Percentiles rank a stretch among this genome's conserved stretches.
These are phyloP conservation scores for Cyphomyrus discorhynchus DNA, from an alignment of 2,113 vertebrate genomes.

Conservation along the genomic window DNA sequence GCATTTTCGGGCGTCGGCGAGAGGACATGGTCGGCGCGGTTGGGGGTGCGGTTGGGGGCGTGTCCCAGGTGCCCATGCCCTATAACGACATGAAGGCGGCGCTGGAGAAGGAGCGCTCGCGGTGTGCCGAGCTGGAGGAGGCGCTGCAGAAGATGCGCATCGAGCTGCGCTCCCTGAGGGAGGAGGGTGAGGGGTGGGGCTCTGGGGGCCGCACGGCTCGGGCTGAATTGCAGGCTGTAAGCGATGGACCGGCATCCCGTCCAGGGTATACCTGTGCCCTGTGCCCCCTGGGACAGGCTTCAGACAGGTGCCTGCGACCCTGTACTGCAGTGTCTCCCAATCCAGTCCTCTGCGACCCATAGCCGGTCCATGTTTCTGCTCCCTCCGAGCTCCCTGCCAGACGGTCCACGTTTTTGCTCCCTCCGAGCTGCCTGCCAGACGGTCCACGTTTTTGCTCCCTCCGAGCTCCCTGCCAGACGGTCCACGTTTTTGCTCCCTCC, in stretches of 20 bases:
- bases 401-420: too few relatives aligned
- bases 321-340: not conserved
- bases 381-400: too few relatives aligned
- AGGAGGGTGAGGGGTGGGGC: constrained; percentile 72
- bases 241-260: not conserved
- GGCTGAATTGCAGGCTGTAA: too few relatives aligned
- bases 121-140: constrained; percentile 90
- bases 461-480: too few relatives aligned
- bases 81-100: constrained; percentile 95
- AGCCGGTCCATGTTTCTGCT: not conserved
- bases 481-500: too few relatives aligned
- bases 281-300: not conserved
- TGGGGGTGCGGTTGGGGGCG: too few relatives aligned
- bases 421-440: too few relatives aligned
- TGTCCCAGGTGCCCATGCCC: constrained; percentile 81
- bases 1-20: constrained; percentile 91
- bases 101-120: constrained; percentile 91
- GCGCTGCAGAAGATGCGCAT: constrained; percentile 96
- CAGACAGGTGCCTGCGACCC: not conserved
- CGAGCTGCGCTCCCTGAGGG: constrained; percentile 86
- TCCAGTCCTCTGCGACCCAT: not conserved
- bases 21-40: constrained; percentile 76
- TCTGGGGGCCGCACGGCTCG: not conserved
- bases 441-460: too few relatives aligned
- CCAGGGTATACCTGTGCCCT: not conserved